Evolutionary conservation across 2,888 invertebrate species (phyloP).

Genomic region (Meganola albula): DNA sequence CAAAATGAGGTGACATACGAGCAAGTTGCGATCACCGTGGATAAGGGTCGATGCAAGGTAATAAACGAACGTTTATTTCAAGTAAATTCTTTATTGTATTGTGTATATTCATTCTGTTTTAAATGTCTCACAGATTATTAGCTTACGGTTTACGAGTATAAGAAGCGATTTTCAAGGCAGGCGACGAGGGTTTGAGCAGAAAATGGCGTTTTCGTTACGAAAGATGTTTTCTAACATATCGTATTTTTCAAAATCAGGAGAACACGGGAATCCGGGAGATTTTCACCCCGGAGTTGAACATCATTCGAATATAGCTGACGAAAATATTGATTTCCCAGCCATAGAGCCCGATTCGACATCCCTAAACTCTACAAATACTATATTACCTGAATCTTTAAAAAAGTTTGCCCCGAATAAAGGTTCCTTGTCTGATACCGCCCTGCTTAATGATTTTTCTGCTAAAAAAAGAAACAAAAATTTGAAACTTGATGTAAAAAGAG

Average conservation of each 20-base stretch:
- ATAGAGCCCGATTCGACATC: conserved; percentile 60
- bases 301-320: conserved; percentile 18
- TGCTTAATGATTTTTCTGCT: conserved; percentile 31
- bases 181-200: conserved; percentile 10
- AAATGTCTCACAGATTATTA: conserved; percentile 16
- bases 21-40: conserved; percentile 20
- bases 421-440: conserved; percentile 60
- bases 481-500: conserved; percentile 56
- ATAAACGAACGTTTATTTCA: conserved; percentile 6
- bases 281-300: conserved; percentile 10
- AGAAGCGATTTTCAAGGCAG: conserved; percentile 8
- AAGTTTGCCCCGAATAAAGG: conserved; percentile 47
- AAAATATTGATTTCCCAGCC: conserved; percentile 36
- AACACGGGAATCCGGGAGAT: conserved; percentile 15
- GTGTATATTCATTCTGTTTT: conserved; percentile 4
- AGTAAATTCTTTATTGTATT: conserved; percentile 20
- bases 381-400: conserved; percentile 44
- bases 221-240: conserved; percentile 67
- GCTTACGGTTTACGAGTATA: conserved; percentile 12
- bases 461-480: conserved; percentile 45
- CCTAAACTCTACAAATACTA: conserved; percentile 36
- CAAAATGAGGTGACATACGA: conserved; percentile 35
- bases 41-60: conserved; percentile 29
- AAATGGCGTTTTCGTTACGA: conserved; percentile 67
- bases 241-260: conserved; percentile 60